Conservation (phyloP, 2,888 invertebrate species). For the Erannis defoliaria region DNA sequence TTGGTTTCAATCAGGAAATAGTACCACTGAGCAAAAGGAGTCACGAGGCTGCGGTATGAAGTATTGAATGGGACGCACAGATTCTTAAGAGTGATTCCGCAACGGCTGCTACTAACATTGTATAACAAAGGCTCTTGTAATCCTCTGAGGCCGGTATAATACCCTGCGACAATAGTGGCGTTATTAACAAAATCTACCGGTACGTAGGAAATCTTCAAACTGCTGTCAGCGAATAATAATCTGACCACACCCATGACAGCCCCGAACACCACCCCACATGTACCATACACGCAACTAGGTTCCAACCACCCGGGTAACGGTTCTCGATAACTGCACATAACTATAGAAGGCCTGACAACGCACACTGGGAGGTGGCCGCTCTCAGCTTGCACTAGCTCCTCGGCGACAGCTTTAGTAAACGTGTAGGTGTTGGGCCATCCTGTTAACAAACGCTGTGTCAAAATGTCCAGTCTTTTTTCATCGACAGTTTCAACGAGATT, state of each 20-base stretch:
- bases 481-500: conserved; percentile 49
- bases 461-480: not conserved
- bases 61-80: not conserved
- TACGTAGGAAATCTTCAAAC: not conserved
- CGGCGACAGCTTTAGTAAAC: not conserved
- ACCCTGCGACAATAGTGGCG: not conserved
- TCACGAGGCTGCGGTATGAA: not conserved
- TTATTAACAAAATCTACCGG: not conserved
- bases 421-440: not conserved
- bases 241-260: not conserved
- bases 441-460: not conserved
- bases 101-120: not conserved
- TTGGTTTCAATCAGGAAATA: not conserved
- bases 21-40: not conserved
- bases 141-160: not conserved
- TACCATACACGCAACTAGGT: not conserved
- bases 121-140: not conserved
- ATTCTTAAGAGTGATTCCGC: not conserved
- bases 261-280: not conserved
- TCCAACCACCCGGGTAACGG: not conserved
- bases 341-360: not conserved
- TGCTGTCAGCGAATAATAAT: not conserved
- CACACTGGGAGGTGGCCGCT: not conserved
- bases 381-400: not conserved
- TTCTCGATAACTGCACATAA: not conserved